Conservation (phyloP, 2,113 vertebrate species). For the Raja brachyura region DNA sequence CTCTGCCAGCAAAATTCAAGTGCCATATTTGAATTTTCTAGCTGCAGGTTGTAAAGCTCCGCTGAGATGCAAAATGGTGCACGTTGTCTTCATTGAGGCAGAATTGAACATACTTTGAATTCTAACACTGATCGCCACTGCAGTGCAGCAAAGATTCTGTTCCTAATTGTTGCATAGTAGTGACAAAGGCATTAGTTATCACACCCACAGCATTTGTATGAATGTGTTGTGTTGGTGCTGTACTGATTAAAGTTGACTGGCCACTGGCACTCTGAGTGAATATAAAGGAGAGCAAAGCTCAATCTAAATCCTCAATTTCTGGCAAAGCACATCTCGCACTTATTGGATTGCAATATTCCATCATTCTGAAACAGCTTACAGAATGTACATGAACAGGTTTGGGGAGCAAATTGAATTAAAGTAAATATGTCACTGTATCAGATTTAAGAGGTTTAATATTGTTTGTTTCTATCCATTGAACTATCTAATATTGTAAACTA, state of each 20-base stretch:
- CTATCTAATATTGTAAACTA: not conserved
- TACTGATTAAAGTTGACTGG: not conserved
- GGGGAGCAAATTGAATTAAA: not conserved
- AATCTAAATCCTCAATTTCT: not conserved
- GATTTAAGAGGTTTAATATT: not conserved
- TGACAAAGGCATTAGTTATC: slow-evolving; percentile 4
- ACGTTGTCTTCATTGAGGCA: not conserved
- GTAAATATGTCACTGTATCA: not conserved
- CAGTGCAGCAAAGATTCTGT: slow-evolving; percentile 10
- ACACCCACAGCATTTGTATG: not conserved
- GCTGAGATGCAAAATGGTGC: not conserved
- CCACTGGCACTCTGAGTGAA: not conserved
- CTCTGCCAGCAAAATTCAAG: not conserved
- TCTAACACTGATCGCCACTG: not conserved
- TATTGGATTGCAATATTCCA: not conserved
- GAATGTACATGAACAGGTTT: not conserved
- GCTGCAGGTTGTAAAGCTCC: not conserved
- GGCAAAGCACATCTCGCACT: not conserved
- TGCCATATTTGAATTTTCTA: not conserved
- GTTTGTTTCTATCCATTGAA: not conserved
- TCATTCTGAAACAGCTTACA: not conserved
- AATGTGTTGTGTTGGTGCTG: not conserved
- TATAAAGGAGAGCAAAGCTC: not conserved
- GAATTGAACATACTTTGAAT: not conserved
- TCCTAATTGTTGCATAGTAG: not conserved